Evolutionary conservation across 2,797 vertebrate genomes (phyloP), one percentile per base, ranked within the genome.

Genomic region (Mus spretus): DNA sequence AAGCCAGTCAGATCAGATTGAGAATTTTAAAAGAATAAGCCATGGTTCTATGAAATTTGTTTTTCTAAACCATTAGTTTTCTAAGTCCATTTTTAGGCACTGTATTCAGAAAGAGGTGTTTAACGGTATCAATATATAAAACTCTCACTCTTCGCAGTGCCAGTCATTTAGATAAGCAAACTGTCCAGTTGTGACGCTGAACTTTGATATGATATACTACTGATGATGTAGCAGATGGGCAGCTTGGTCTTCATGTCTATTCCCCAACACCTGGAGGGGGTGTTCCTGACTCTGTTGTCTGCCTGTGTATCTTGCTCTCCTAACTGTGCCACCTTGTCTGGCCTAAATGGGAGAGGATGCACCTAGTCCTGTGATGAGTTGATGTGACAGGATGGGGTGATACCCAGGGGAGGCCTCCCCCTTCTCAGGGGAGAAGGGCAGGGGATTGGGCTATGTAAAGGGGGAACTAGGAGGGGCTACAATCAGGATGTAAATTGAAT

Each of bases 11-110:
- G 22, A 34, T 47, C 24, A 63, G 22, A 34, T 96, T 94, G 82
- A 78, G 82, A 90, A 89, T 90, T 90, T 40, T 82, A 93, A 80
- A 83, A 81, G n/a, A 80, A 28, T 74, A 89, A 50, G 4, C 14
- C 61, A 12, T 55, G 26, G 57, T 59, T 72, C 22, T 28, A 1
- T 72, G 12, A 55, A 55, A 50, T 93, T 92, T 86, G 37, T 65
- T 91, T 84, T 84, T 55, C n/a, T n/a, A 11, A 81, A 81, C 72
- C 47, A 31, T 65, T 44, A 74, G 19, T 72, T 94, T 70, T 53
- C 20, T 24, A n/a, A 24, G 26, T 10, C 3, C 63, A 11, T 78
- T 24, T 89, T 79, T 81, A 40, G 55, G 8, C 44, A 28, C 40
- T 15, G 6, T 63, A 44, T 44, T 89, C 59, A 74, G 37, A 10